A percentile compares a stretch with the other conserved stretches of the same genome.
Evolutionary conservation across 2,888 invertebrate species (phyloP).

Genomic region (Biston betularia): DNA sequence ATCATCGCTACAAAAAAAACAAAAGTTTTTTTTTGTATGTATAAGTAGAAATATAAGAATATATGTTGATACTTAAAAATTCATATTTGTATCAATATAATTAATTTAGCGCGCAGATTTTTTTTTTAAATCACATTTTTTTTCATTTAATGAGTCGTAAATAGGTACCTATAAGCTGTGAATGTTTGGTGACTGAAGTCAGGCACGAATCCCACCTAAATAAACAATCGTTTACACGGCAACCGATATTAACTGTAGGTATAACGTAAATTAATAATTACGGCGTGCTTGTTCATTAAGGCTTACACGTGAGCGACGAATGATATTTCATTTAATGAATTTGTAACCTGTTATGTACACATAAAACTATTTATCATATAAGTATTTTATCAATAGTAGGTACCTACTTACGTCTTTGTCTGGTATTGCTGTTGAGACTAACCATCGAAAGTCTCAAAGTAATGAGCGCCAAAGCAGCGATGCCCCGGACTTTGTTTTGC

Average conservation of each 20-base stretch:
- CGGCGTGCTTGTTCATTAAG: conserved; percentile 38
- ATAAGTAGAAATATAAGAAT: too few species aligned
- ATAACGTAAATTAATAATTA: conserved; percentile 40
- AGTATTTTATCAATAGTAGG: too few species aligned
- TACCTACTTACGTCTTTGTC: not conserved
- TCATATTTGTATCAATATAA: too few species aligned
- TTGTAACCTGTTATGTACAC: conserved; percentile 11
- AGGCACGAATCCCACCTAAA: conserved; percentile 25
- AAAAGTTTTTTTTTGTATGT: too few species aligned
- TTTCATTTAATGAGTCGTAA: conserved; percentile 24
- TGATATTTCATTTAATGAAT: conserved; percentile 30
- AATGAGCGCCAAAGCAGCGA: too few species aligned
- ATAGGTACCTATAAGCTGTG: conserved; percentile 25
- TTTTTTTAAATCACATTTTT: not conserved
- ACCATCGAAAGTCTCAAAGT: too few species aligned
- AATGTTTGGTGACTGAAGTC: conserved; percentile 25
- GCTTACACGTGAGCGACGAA: conserved; percentile 41
- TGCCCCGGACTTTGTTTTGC: too few species aligned
- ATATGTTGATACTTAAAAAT: too few species aligned
- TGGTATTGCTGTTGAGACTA: too few species aligned
- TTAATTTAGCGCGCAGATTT: too few species aligned
- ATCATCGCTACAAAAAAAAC: too few species aligned
- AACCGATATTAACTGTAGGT: conserved; percentile 17
- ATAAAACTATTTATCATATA: not conserved
- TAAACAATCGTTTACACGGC: conserved; percentile 31